Percentiles rank a stretch among this genome's conserved stretches.
Evolutionary conservation across 2,113 vertebrate genomes (phyloP).

Genomic region (Rhabdornis inornatus): DNA sequence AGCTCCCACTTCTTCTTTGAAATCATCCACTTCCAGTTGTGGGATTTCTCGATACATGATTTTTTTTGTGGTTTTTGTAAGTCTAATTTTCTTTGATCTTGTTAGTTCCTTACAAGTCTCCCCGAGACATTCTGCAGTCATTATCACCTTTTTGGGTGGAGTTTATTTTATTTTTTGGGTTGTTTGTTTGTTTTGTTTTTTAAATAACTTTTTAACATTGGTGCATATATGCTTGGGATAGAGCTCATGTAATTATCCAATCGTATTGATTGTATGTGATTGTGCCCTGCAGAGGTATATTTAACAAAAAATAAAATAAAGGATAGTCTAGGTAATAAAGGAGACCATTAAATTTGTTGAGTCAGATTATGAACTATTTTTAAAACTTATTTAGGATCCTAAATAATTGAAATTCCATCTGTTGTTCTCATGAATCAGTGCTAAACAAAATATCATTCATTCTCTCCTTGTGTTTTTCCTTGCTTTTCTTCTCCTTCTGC

Average conservation of each 20-base stretch:
- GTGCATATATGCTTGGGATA: slow-evolving; percentile 84
- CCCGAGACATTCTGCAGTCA: slow-evolving; percentile 82
- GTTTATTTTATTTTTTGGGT: slow-evolving; percentile 70
- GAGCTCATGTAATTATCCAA: slow-evolving; percentile 83
- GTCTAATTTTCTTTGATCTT: slow-evolving; percentile 64
- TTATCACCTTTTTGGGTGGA: slow-evolving; percentile 86
- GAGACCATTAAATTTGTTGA: slow-evolving; percentile 66
- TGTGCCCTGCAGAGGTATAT: slow-evolving; percentile 85
- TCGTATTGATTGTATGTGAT: slow-evolving; percentile 87
- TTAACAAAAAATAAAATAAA: slow-evolving; percentile 72
- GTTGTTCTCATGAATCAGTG: slow-evolving; percentile 14
- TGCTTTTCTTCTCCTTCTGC: background rate
- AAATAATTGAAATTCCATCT: slow-evolving; percentile 26
- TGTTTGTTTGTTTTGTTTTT: slow-evolving; percentile 36
- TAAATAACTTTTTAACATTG: slow-evolving; percentile 79
- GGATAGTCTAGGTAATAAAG: slow-evolving; percentile 70
- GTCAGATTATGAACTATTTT: slow-evolving; percentile 60
- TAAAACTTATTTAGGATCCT: slow-evolving; percentile 49
- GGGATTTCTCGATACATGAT: slow-evolving; percentile 63
- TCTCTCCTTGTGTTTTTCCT: background rate
- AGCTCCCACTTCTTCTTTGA: background rate
- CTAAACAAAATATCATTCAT: background rate
- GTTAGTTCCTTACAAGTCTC: slow-evolving; percentile 75
- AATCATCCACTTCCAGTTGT: slow-evolving; percentile 71
- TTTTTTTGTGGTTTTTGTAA: slow-evolving; percentile 32